Conservation (phyloP, 2,113 vertebrate genomes). For the Corapipo altera region DNA sequence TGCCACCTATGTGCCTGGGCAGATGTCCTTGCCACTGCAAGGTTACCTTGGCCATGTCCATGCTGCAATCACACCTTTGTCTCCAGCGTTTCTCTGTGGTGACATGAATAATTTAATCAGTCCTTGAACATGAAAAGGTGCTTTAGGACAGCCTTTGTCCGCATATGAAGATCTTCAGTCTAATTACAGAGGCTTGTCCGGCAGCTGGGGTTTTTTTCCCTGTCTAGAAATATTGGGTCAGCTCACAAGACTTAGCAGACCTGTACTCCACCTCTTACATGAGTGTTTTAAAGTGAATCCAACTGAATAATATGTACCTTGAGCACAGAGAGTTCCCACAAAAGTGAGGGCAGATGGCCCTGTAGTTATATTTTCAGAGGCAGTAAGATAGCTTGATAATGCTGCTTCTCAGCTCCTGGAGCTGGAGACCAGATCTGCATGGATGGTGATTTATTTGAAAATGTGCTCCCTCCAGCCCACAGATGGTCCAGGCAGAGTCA, state of each 20-base stretch:
- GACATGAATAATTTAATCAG: not conserved
- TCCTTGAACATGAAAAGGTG: not conserved
- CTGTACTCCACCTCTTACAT: not conserved
- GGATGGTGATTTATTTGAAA: constrained; percentile 21
- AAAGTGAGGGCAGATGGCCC: not conserved
- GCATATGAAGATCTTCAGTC: not conserved
- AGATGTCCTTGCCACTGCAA: not conserved
- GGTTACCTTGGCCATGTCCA: not conserved
- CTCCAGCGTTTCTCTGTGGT: not conserved
- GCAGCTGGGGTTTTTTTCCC: not conserved
- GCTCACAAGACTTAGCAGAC: not conserved
- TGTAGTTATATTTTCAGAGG: not conserved
- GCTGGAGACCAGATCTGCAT: not conserved
- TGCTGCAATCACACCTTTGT: not conserved
- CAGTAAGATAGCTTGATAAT: not conserved
- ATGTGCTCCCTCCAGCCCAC: constrained; percentile 9
- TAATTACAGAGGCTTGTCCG: not conserved
- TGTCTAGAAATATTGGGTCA: not conserved
- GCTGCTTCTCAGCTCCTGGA: not conserved
- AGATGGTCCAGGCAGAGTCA: constrained; percentile 13
- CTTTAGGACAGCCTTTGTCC: not conserved
- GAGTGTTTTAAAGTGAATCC: not conserved
- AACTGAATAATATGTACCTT: not conserved
- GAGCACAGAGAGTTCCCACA: not conserved
- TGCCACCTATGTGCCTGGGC: rapidly evolving